Evolutionary conservation across 2,113 vertebrate genomes (phyloP), one percentile per base, ranked within the genome.

Genomic region (Coregonus clupeaformis): DNA sequence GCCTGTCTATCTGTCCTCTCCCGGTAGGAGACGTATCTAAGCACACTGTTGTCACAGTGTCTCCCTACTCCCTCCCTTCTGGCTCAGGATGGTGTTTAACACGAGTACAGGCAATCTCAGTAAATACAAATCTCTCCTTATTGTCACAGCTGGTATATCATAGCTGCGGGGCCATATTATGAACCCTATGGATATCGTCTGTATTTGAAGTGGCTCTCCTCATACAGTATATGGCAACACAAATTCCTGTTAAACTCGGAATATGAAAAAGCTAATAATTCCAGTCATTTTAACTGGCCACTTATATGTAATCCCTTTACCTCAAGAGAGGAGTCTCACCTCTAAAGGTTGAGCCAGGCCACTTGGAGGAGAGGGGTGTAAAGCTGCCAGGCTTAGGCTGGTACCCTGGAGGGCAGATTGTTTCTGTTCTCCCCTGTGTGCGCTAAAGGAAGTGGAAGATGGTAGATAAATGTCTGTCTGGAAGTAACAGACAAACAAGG

Each of bases 91-190:
- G 59, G 20, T 22, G 59, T 16, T 62, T 62, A 22, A n/a, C 59
- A 62, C 20, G 59, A 24, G 6, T 6, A 22, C 59, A 22, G 59
- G 13, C 49, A 55, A 55, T 55, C 9, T 55, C 20, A 22, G 59
- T 62, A 62, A 62, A 62, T 62, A 67, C 65, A 67, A 32, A 67
- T 67, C 65, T 1, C 65, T 67, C 65, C 18, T 36, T 67, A 36
- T 27, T 42, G 65, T 67, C 65, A 67, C 65, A 42, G 65, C 20
- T 27, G 32, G 65, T 14, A 36, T 67, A 67, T 36, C 65, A 67
- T 67, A 67, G 65, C 65, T 14, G 6, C 5, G 30, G 65, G 65
- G 29, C 65, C 6, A 20, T 65, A 32, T 32, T 67, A 42, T n/a
- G 29, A 67, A 67, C 29, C 20, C 4, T 36, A 67, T 67, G 65